Percentiles rank a stretch among this genome's conserved stretches.
Evolutionary conservation across 2,113 vertebrate species (phyloP).

Genomic region (Alethe diademata): DNA sequence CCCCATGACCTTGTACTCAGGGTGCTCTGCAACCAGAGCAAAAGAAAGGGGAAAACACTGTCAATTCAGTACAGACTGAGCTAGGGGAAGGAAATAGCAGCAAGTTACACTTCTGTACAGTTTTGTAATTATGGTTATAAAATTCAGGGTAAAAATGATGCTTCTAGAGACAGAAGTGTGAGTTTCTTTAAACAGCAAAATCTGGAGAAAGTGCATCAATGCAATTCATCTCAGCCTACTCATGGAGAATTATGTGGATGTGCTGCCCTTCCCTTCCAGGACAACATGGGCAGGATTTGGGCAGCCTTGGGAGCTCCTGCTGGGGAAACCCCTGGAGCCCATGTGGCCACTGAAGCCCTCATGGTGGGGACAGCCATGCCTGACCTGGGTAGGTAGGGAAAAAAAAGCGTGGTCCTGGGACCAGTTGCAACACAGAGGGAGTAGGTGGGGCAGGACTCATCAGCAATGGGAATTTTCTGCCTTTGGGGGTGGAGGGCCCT

Average conservation of each 20-base stretch:
- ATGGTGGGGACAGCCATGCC: fast-evolving
- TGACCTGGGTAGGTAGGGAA: neutral
- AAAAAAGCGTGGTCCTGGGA: neutral
- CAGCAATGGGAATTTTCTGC: neutral
- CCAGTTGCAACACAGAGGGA: neutral
- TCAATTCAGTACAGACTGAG: neutral
- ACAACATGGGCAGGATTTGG: neutral
- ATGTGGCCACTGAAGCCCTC: neutral
- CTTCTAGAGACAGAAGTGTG: neutral
- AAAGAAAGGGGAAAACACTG: neutral
- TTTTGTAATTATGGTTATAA: neutral
- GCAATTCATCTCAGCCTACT: neutral
- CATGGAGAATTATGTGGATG: fast-evolving
- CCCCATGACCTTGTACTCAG: neutral
- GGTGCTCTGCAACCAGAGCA: neutral
- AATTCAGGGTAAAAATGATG: neutral
- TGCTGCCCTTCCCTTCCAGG: neutral
- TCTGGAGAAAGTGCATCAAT: neutral
- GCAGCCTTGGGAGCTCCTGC: neutral
- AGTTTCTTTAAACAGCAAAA: neutral
- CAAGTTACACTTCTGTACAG: neutral
- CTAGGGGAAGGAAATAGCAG: neutral
- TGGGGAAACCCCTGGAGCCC: neutral
- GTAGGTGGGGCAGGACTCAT: neutral
- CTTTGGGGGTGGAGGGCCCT: neutral